Conservation (phyloP, 1,140 invertebrate genomes). For the Pseudoatta argentina region DNA sequence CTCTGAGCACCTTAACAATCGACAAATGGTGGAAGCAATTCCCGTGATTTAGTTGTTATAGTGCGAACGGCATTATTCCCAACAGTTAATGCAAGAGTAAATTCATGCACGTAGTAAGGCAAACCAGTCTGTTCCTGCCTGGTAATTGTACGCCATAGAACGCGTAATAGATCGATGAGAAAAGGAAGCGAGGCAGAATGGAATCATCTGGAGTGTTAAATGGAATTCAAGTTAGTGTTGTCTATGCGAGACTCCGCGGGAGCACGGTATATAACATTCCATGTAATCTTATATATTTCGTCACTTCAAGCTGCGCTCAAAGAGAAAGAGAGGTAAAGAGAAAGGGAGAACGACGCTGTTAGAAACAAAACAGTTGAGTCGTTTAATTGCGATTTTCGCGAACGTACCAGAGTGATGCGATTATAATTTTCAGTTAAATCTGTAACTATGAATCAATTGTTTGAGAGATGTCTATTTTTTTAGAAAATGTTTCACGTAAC, state of each 20-base stretch:
- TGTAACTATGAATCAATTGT: neutral
- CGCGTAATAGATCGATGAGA: slow-evolving; percentile 62
- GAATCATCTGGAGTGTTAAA: slow-evolving; percentile 61
- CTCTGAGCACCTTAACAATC: slow-evolving; percentile 56
- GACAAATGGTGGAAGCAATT: slow-evolving; percentile 60
- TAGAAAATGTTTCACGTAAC: neutral
- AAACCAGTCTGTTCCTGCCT: slow-evolving; percentile 56
- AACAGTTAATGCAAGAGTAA: slow-evolving; percentile 62
- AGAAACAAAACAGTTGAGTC: slow-evolving; percentile 27
- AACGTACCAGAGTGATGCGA: slow-evolving; percentile 4
- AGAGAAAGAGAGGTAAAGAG: slow-evolving; percentile 4
- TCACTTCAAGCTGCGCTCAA: slow-evolving; percentile 4
- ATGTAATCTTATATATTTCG: slow-evolving; percentile 63
- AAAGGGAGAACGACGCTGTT: slow-evolving; percentile 1
- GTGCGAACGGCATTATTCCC: slow-evolving; percentile 52
- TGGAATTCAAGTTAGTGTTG: slow-evolving; percentile 64
- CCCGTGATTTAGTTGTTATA: slow-evolving; percentile 63
- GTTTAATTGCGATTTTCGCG: slow-evolving; percentile 6
- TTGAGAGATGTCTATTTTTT: neutral
- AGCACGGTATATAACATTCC: slow-evolving; percentile 35
- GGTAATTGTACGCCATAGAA: slow-evolving; percentile 60
- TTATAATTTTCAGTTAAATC: neutral
- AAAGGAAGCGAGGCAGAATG: slow-evolving; percentile 56
- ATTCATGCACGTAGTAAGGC: slow-evolving; percentile 59
- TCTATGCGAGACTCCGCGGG: slow-evolving; percentile 24